Evolutionary conservation across 2,113 vertebrate genomes (phyloP).

Genomic region (Fulica atra): DNA sequence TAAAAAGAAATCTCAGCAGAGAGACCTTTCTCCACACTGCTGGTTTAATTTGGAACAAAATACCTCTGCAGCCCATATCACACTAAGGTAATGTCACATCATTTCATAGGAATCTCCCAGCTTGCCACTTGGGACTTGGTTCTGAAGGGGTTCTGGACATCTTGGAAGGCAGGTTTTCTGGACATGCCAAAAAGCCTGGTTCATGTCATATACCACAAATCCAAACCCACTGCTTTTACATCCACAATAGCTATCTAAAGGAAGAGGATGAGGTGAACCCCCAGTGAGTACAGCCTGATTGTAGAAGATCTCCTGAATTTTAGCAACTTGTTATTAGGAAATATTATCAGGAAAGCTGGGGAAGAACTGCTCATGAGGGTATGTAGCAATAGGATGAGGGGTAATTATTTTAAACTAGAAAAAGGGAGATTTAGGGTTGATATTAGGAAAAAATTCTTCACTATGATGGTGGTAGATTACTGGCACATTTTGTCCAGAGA

Average conservation of each 20-base stretch:
- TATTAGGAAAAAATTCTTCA: too few species aligned
- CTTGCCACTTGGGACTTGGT: neutral
- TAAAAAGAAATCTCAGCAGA: neutral
- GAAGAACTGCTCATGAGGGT: too few species aligned
- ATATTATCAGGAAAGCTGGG: too few species aligned
- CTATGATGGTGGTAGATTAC: too few species aligned
- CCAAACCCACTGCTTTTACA: neutral
- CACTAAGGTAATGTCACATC: fast-evolving
- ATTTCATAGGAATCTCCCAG: neutral
- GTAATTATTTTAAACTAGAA: too few species aligned
- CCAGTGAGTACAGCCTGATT: neutral
- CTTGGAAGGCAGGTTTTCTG: neutral
- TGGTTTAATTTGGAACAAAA: neutral
- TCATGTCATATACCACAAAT: neutral
- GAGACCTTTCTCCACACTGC: neutral
- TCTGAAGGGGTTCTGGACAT: neutral
- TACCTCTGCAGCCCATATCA: neutral
- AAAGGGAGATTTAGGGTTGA: too few species aligned
- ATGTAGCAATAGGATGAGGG: too few species aligned
- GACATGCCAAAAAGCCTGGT: neutral
- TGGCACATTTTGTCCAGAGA: too few species aligned
- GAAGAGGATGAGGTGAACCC: neutral
- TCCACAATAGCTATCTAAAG: neutral
- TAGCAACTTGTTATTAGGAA: neutral
- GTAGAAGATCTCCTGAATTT: neutral